phyloP scores from a whole-genome alignment of 2,797 vertebrate genomes.

The Podarcis lilfordi region DNA sequence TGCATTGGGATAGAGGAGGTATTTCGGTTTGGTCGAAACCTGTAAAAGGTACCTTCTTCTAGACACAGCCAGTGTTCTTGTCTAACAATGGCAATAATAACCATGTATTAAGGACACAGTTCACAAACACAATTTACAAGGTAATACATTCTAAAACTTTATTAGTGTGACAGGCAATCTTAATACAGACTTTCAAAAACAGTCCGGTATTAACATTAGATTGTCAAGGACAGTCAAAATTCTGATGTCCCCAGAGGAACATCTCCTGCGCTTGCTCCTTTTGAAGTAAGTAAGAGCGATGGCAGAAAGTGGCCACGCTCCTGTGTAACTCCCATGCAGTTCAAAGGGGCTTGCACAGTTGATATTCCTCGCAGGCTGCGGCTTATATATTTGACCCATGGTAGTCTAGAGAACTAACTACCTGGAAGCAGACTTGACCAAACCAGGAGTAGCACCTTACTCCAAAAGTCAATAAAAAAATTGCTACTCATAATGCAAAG shows the following conservation, averaged over 20 bases:
- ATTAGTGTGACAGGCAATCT: conserved; percentile 62
- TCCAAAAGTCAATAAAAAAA: accelerated
- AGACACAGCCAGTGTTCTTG: neutral
- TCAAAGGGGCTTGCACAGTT: neutral
- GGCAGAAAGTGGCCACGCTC: neutral
- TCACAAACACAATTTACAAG: neutral
- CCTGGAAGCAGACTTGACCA: neutral
- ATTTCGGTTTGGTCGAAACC: neutral
- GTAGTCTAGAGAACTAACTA: neutral
- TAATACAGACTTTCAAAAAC: conserved; percentile 19
- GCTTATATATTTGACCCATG: neutral
- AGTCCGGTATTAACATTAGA: conserved; percentile 28
- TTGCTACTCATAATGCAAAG: neutral
- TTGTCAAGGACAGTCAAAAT: conserved; percentile 30
- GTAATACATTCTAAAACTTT: conserved; percentile 49
- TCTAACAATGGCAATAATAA: neutral
- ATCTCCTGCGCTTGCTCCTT: neutral
- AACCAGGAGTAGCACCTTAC: neutral
- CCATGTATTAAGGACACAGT: neutral
- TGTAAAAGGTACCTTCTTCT: neutral
- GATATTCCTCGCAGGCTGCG: neutral
- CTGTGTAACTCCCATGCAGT: neutral
- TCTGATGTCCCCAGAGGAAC: conserved; percentile 56
- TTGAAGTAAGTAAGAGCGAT: neutral
- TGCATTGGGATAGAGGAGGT: neutral